Conservation (phyloP, 2,888 invertebrate species). For the Leucania comma region DNA sequence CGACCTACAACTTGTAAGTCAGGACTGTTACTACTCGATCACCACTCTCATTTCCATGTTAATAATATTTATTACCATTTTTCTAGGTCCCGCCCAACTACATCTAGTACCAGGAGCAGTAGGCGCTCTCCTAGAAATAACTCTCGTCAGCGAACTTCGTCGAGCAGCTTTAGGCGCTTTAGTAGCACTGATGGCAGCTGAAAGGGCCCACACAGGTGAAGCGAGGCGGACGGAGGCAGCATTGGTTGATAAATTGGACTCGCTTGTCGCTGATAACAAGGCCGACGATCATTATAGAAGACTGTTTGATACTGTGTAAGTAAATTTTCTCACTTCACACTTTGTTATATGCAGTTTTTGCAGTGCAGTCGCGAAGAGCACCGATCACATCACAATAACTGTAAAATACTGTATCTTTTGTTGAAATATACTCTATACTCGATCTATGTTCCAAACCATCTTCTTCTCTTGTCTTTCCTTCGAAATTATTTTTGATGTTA, state of each 20-base stretch:
- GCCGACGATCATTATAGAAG: conserved; percentile 98
- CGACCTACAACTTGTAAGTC: too few species aligned
- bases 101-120: conserved; percentile 98
- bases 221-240: conserved; percentile 98
- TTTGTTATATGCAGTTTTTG: too few species aligned
- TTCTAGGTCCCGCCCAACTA: conserved; percentile 94
- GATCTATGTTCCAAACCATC: too few species aligned
- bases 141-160: conserved; percentile 96
- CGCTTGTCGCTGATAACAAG: conserved; percentile 97
- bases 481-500: too few species aligned
- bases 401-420: too few species aligned
- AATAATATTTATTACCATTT: background rate
- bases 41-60: too few species aligned
- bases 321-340: conserved; percentile 66
- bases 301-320: conserved; percentile 99
- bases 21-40: too few species aligned
- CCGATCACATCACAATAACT: too few species aligned
- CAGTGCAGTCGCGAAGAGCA: too few species aligned
- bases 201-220: conserved; percentile 95
- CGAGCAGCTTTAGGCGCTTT: conserved; percentile 97
- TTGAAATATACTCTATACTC: too few species aligned
- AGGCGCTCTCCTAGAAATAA: conserved; percentile 98
- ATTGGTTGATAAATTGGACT: conserved; percentile 97
- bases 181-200: conserved; percentile 98
- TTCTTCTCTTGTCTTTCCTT: too few species aligned